A percentile compares a stretch with the other conserved stretches of the same genome.
Conservation (phyloP, 2,113 vertebrate genomes). For the Chloropsis hardwickii region DNA sequence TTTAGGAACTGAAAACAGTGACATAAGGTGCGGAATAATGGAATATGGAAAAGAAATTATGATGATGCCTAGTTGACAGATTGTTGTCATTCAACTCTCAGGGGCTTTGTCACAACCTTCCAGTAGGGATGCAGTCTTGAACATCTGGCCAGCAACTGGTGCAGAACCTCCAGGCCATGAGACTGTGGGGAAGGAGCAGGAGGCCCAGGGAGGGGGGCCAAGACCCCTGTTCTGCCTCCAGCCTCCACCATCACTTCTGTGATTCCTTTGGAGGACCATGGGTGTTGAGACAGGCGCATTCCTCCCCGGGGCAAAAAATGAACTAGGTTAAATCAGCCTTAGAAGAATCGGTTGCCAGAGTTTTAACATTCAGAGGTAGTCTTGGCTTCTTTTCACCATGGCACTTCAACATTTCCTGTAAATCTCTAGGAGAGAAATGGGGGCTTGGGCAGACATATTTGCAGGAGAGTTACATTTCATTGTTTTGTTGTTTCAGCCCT, state of each 20-base stretch:
- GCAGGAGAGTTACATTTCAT: not conserved
- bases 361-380: not conserved
- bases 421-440: not conserved
- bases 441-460: not conserved
- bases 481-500: not conserved
- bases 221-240: not conserved
- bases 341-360: not conserved
- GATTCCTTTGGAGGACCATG: not conserved
- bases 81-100: slow-evolving; percentile 71
- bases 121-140: slow-evolving; percentile 54
- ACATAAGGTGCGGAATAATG: slow-evolving; percentile 76
- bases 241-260: not conserved
- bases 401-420: not conserved
- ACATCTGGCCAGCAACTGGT: slow-evolving; percentile 74
- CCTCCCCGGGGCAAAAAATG: accelerated
- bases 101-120: slow-evolving; percentile 71
- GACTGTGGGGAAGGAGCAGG: not conserved
- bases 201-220: not conserved
- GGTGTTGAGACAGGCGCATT: not conserved
- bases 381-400: not conserved
- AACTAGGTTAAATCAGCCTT: not conserved
- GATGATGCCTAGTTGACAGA: slow-evolving; percentile 71
- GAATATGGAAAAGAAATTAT: slow-evolving; percentile 56
- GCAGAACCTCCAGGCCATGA: slow-evolving; percentile 56
- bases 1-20: slow-evolving; percentile 68